Conservation (phyloP, 2,797 vertebrate species). For the Chromobotia macracanthus region DNA sequence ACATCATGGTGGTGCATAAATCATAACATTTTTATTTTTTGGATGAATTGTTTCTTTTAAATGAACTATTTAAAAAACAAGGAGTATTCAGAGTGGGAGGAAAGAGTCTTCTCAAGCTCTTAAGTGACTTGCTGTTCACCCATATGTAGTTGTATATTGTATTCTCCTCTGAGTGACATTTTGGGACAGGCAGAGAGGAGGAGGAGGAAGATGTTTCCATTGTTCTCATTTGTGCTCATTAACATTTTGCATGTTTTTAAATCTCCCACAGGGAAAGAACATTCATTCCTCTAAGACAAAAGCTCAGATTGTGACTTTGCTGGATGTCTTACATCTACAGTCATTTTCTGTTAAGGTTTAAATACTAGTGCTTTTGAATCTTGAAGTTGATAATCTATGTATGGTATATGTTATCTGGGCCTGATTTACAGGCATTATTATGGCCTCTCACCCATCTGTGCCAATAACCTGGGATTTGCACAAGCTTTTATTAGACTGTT, state of each 20-base stretch:
- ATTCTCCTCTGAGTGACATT: slow-evolving; percentile 10
- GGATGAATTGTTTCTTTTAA: background rate
- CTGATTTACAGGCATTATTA: background rate
- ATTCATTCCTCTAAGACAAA: background rate
- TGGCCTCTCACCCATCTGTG: background rate
- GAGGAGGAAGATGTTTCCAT: slow-evolving; percentile 4
- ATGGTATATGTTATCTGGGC: background rate
- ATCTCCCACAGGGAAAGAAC: slow-evolving; percentile 1
- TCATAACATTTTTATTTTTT: background rate
- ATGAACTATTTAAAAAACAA: background rate
- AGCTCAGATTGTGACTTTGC: background rate
- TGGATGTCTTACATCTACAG: background rate
- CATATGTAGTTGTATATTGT: slow-evolving; percentile 12
- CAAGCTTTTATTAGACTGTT: slow-evolving; percentile 7
- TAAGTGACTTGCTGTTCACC: slow-evolving; percentile 8
- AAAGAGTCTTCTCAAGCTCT: slow-evolving; percentile 14
- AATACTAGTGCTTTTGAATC: background rate
- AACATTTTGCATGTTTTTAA: background rate
- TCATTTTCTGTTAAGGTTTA: background rate
- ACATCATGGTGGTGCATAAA: background rate
- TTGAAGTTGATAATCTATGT: background rate
- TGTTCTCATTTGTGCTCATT: slow-evolving; percentile 38
- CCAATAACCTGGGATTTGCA: slow-evolving; percentile 1
- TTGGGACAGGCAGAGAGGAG: background rate
- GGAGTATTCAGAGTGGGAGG: slow-evolving; percentile 19